phyloP scores from a whole-genome alignment of 2,113 vertebrate species.

The Mionectes macconnelli region DNA sequence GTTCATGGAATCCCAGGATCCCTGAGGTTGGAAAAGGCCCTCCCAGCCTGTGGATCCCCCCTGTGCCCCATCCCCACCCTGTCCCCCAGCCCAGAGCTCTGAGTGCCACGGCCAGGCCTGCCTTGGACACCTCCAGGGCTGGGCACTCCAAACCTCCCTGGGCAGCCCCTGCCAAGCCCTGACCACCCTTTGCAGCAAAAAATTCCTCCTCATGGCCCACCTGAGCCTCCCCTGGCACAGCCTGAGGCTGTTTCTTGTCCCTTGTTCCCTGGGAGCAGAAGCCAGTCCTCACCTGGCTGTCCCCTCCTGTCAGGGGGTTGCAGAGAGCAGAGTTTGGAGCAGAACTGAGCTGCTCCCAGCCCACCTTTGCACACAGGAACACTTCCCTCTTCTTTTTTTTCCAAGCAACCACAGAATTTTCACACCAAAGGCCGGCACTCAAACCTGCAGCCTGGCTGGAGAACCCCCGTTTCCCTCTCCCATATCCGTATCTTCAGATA shows the following conservation, averaged over 20 bases:
- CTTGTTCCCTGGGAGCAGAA: not conserved
- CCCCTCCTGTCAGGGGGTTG: not conserved
- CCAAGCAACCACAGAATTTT: not conserved
- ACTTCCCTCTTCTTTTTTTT: not conserved
- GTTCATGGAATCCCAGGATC: not conserved
- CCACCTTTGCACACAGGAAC: not conserved
- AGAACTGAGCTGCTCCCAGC: not conserved
- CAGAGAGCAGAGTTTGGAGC: not conserved
- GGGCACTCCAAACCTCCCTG: not conserved
- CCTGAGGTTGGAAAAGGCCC: not conserved
- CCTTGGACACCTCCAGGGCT: not conserved
- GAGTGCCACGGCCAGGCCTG: not conserved
- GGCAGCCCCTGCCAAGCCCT: not conserved
- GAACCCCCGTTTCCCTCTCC: not conserved
- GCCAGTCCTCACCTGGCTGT: not conserved
- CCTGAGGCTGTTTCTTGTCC: not conserved
- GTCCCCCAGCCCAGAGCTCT: not conserved
- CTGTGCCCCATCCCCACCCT: not conserved
- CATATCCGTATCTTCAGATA: not conserved
- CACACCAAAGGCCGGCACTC: not conserved
- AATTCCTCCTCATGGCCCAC: not conserved
- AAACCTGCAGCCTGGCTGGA: rapidly evolving
- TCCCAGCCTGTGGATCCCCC: rapidly evolving
- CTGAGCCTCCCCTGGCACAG: not conserved
- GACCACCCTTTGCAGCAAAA: not conserved